Percentiles rank a stretch among this genome's conserved stretches.
Conservation (phyloP, 2,888 invertebrate genomes). For the Catocala fraxini region DNA sequence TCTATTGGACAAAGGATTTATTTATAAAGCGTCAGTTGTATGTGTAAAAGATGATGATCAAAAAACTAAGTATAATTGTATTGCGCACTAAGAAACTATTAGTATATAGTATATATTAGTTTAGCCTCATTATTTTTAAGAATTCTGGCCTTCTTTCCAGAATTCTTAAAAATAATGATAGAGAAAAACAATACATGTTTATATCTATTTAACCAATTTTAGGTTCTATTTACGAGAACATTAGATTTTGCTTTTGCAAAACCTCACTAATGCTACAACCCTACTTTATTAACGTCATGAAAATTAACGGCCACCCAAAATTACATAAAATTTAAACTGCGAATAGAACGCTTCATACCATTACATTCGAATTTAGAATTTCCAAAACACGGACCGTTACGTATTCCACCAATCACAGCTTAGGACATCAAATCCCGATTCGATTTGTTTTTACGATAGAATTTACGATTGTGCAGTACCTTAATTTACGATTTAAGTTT, state of each 20-base stretch:
- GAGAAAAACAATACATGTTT: neutral
- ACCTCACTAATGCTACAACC: constrained; percentile 4
- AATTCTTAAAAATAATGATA: too few species aligned
- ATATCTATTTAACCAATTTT: neutral
- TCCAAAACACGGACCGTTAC: constrained; percentile 40
- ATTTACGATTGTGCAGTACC: constrained; percentile 65
- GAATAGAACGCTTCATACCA: constrained; percentile 37
- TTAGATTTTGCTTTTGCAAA: neutral
- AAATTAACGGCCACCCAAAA: constrained; percentile 16
- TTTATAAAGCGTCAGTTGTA: too few species aligned
- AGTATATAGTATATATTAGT: too few species aligned
- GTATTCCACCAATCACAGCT: constrained; percentile 58
- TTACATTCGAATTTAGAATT: constrained; percentile 43
- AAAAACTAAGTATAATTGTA: too few species aligned
- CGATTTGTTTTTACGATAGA: constrained; percentile 62
- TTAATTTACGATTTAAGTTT: constrained; percentile 70
- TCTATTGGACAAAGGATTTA: too few species aligned
- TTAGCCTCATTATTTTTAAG: too few species aligned
- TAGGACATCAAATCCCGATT: constrained; percentile 48
- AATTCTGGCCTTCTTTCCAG: too few species aligned
- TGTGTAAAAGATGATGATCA: too few species aligned
- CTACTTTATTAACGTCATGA: neutral
- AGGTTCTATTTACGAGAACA: neutral
- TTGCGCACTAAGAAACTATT: too few species aligned
- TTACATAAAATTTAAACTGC: constrained; percentile 28